Percentiles rank a stretch among this genome's conserved stretches.
Conservation (phyloP, 2,888 invertebrate genomes). For the Rhopalosiphum nymphaeae region DNA sequence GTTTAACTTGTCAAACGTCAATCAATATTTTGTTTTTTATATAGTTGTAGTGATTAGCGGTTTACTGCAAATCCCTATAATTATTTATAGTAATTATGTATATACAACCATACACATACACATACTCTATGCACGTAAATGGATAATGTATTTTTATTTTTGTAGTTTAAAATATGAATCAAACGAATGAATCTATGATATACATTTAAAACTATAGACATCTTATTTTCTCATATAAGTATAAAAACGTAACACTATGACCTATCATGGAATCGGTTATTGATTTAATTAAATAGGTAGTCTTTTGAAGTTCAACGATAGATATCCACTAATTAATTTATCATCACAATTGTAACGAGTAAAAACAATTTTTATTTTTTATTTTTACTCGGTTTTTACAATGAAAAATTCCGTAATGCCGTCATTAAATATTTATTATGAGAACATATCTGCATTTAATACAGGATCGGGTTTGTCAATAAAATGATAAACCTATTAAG, state of each 20-base stretch:
- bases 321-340: neutral
- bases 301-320: neutral
- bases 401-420: neutral
- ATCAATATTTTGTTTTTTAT: neutral
- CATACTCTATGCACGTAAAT: neutral
- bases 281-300: neutral
- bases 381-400: neutral
- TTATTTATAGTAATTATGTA: neutral
- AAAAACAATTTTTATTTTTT: neutral
- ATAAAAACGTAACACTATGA: neutral
- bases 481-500: neutral
- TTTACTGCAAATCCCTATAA: neutral
- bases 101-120: neutral
- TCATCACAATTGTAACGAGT: neutral
- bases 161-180: neutral
- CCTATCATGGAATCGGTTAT: neutral
- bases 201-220: neutral
- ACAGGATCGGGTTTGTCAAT: neutral
- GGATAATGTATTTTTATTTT: neutral
- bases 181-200: neutral
- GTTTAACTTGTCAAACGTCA: slow-evolving; percentile 18
- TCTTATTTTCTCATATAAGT: neutral
- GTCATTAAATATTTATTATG: neutral
- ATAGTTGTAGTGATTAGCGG: neutral
- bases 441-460: neutral